These are phyloP conservation scores for Macrophya annulata DNA, from an alignment of 2,888 invertebrate species.

Conservation along the genomic window DNA sequence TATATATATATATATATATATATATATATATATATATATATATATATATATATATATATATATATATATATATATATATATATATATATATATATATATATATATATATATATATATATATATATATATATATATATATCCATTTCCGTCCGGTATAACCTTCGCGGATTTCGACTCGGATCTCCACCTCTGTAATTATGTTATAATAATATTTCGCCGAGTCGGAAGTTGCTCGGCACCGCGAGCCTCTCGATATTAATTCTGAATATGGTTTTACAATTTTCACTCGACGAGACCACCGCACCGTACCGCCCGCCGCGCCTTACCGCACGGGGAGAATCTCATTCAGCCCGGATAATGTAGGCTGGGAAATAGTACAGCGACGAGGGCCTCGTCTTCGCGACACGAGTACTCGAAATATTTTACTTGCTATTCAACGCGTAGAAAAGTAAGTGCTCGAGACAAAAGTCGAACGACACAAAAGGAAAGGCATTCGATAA, in stretches of 20 bases:
- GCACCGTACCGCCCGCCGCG: too few relatives aligned
- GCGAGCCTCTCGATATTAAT: constrained; percentile 19
- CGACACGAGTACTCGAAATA: constrained; percentile 41
- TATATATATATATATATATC: too few relatives aligned
- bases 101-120: too few relatives aligned
- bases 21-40: too few relatives aligned
- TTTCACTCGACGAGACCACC: background rate
- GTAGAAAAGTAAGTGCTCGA: constrained; percentile 28
- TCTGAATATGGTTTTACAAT: constrained; percentile 27
- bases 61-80: too few relatives aligned
- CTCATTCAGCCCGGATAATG: constrained; percentile 15
- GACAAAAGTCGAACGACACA: constrained; percentile 39
- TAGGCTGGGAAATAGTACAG: constrained; percentile 7
- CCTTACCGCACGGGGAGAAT: background rate
- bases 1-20: too few relatives aligned
- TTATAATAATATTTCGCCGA: background rate
- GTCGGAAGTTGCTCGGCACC: background rate
- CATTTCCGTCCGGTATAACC: background rate
- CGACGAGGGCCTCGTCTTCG: background rate
- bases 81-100: too few relatives aligned
- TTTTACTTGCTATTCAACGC: constrained; percentile 31
- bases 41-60: too few relatives aligned
- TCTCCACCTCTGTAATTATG: background rate
- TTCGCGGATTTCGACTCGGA: background rate
- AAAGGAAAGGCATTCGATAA: constrained; percentile 35